phyloP scores from a whole-genome alignment of 2,113 vertebrate species.

The Aphelocoma coerulescens region DNA sequence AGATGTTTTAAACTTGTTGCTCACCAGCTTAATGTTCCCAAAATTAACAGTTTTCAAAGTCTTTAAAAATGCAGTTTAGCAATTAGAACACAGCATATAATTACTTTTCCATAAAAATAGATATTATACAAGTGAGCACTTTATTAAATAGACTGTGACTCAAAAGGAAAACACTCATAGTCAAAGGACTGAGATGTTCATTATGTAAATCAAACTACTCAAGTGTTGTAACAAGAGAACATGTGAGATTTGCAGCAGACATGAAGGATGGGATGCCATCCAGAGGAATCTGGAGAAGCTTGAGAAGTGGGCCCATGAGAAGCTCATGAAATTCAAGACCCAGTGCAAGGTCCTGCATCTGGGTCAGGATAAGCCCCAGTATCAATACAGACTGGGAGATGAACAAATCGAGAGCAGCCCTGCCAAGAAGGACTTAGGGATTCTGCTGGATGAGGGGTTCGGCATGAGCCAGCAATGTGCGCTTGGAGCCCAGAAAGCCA shows the following conservation, averaged over 20 bases:
- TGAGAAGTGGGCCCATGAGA: not conserved
- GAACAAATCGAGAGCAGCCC: not conserved
- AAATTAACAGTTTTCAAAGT: not conserved
- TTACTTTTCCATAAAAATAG: conserved; percentile 7
- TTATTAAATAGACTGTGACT: not conserved
- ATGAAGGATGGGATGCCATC: not conserved
- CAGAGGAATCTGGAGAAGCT: not conserved
- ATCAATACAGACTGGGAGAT: not conserved
- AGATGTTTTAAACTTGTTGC: not conserved
- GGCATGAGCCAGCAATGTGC: not conserved
- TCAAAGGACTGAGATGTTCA: not conserved
- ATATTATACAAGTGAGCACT: not conserved
- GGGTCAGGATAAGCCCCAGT: not conserved
- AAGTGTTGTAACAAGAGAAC: not conserved
- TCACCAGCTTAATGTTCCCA: not conserved
- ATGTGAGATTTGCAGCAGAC: not conserved
- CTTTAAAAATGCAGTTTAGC: not conserved
- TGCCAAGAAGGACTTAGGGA: not conserved
- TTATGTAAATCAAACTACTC: not conserved
- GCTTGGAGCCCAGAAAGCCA: not conserved
- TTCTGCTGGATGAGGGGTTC: not conserved
- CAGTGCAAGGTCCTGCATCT: not conserved
- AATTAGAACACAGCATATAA: not conserved
- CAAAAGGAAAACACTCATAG: not conserved
- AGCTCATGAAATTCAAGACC: not conserved